Evolutionary conservation across 2,113 vertebrate species (phyloP).

Genomic region (Megaceryle torquata): DNA sequence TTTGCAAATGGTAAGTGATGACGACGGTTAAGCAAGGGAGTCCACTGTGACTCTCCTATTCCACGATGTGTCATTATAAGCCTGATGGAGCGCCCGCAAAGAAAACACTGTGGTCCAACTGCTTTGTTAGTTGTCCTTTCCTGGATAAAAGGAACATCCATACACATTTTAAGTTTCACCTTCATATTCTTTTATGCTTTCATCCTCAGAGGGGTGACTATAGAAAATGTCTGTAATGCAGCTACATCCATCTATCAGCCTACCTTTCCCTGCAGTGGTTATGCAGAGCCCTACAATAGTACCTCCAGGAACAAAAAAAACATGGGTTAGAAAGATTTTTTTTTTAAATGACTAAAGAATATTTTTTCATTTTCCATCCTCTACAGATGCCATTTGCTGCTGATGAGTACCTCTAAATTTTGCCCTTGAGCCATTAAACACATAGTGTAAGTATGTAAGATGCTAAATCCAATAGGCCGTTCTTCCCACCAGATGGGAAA

Average conservation of each 20-base stretch:
- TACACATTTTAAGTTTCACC: constrained; percentile 68
- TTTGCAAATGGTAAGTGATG: constrained; percentile 72
- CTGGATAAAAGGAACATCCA: constrained; percentile 65
- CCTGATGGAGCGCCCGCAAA: constrained; percentile 62
- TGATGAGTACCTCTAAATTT: constrained; percentile 40
- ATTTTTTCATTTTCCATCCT: constrained; percentile 28
- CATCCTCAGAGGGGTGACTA: constrained; percentile 8
- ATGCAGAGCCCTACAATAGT: neutral
- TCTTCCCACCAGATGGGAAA: neutral
- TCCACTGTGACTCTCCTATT: constrained; percentile 46
- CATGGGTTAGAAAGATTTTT: neutral
- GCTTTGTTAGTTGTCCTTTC: constrained; percentile 70
- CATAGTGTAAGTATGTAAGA: neutral
- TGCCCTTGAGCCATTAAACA: constrained; percentile 21
- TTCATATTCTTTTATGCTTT: constrained; percentile 57
- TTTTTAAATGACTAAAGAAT: neutral
- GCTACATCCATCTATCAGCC: constrained; percentile 1
- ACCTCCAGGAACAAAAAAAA: constrained; percentile 22
- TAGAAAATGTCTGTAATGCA: neutral
- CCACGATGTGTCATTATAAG: constrained; percentile 67
- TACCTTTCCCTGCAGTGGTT: neutral
- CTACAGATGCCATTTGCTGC: constrained; percentile 19
- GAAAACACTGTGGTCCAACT: constrained; percentile 58
- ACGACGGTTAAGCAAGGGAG: constrained; percentile 57
- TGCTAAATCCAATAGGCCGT: neutral